These are phyloP conservation scores for Drosophila pectinifera DNA, from an alignment of 1,140 invertebrate species.

Conservation along the genomic window DNA sequence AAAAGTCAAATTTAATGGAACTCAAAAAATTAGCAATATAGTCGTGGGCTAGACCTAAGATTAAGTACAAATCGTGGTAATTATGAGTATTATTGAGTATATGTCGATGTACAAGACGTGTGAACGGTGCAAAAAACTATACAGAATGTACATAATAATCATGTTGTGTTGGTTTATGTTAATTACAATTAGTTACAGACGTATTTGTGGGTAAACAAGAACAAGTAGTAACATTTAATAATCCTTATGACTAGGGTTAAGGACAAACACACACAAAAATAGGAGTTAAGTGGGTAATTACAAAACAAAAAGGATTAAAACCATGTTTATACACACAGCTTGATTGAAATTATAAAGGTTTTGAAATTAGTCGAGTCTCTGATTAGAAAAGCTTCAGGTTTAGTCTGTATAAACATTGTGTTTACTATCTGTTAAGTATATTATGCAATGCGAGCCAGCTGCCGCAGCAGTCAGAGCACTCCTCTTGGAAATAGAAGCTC, in stretches of 20 bases:
- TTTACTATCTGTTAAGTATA: slow-evolving; percentile 13
- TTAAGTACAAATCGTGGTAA: slow-evolving; percentile 41
- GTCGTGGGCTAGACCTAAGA: slow-evolving; percentile 36
- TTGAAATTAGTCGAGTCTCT: slow-evolving; percentile 11
- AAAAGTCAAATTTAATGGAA: background rate
- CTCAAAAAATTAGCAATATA: slow-evolving; percentile 69
- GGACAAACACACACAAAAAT: slow-evolving; percentile 35
- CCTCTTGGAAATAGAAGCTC: background rate
- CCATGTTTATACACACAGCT: slow-evolving; percentile 20
- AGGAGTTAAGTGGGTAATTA: slow-evolving; percentile 15
- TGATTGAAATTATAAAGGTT: slow-evolving; percentile 5
- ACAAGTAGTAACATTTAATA: slow-evolving; percentile 61
- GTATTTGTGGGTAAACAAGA: slow-evolving; percentile 36
- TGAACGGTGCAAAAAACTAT: slow-evolving; percentile 83
- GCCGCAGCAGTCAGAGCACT: background rate
- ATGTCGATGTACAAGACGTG: slow-evolving; percentile 39
- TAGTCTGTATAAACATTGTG: slow-evolving; percentile 25
- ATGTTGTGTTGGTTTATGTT: slow-evolving; percentile 57
- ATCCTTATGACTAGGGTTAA: slow-evolving; percentile 43
- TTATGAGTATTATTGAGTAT: slow-evolving; percentile 25
- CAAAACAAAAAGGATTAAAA: slow-evolving; percentile 16
- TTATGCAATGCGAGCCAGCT: slow-evolving; percentile 13
- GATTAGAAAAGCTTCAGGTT: background rate
- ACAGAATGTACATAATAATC: slow-evolving; percentile 70
- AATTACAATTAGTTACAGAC: slow-evolving; percentile 72